phyloP scores from a whole-genome alignment of 2,888 invertebrate genomes.

The Pandemis heparana region DNA sequence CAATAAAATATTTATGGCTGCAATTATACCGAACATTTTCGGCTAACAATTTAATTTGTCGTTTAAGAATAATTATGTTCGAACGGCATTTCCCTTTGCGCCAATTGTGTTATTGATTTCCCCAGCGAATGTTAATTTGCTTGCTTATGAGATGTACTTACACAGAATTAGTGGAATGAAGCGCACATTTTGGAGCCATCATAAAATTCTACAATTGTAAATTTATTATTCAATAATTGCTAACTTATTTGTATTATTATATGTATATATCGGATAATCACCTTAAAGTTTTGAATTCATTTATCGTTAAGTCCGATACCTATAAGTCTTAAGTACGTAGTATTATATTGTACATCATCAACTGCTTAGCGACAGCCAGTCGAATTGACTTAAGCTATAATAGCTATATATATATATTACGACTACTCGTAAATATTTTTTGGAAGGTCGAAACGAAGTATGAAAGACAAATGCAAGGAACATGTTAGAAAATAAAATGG shows the following conservation, averaged over 20 bases:
- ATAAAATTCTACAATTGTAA: background rate
- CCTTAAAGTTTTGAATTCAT: too few species aligned
- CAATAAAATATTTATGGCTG: conserved; percentile 36
- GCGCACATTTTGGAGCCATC: conserved; percentile 4
- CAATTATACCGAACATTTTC: conserved; percentile 21
- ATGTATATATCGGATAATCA: too few species aligned
- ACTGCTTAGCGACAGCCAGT: too few species aligned
- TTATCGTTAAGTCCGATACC: too few species aligned
- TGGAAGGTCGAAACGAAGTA: too few species aligned
- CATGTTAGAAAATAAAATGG: too few species aligned
- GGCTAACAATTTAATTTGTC: conserved; percentile 16
- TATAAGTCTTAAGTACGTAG: too few species aligned
- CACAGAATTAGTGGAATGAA: conserved; percentile 13
- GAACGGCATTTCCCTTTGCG: conserved; percentile 6
- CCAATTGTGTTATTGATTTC: conserved; percentile 33
- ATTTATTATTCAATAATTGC: background rate
- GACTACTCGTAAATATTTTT: too few species aligned
- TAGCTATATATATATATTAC: too few species aligned
- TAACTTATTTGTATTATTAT: background rate
- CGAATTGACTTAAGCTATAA: too few species aligned
- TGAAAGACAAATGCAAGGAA: too few species aligned
- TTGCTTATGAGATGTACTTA: conserved; percentile 23
- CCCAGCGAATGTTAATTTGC: conserved; percentile 28
- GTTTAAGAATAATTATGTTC: conserved; percentile 28
- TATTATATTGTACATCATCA: too few species aligned